Evolutionary conservation across 1,140 invertebrate species (phyloP).

Genomic region (Drosophila serrata): DNA sequence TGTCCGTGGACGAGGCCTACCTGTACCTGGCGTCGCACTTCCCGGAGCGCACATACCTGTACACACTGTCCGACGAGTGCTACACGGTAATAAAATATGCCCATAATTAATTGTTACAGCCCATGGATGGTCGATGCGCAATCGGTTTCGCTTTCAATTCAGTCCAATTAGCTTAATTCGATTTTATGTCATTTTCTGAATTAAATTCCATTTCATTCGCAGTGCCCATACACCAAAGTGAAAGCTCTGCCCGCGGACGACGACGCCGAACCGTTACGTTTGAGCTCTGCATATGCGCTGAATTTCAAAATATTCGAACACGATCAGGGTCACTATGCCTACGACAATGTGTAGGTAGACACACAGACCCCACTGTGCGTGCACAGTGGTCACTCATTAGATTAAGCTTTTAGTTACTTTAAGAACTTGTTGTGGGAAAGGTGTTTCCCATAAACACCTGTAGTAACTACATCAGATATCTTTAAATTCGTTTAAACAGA

Average conservation of each 20-base stretch:
- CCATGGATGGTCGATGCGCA: background rate
- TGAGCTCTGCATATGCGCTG: constrained; percentile 79
- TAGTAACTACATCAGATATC: too few species aligned
- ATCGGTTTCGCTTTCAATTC: constrained; percentile 35
- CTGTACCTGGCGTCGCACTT: constrained; percentile 56
- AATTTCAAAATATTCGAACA: constrained; percentile 84
- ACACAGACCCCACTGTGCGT: constrained; percentile 26
- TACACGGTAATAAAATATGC: constrained; percentile 57
- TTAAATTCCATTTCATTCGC: constrained; percentile 26
- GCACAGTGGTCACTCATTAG: background rate
- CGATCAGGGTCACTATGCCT: constrained; percentile 84
- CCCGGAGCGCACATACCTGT: constrained; percentile 52
- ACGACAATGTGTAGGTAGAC: constrained; percentile 87
- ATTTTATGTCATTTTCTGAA: constrained; percentile 23
- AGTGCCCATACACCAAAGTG: constrained; percentile 86
- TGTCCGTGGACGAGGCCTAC: constrained; percentile 76
- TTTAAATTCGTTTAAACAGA: too few species aligned
- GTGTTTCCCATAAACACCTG: background rate
- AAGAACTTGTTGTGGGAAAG: background rate
- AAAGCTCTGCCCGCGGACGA: constrained; percentile 65
- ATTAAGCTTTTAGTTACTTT: too few species aligned
- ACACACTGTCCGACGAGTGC: constrained; percentile 76
- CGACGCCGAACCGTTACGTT: constrained; percentile 67
- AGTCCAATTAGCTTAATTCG: constrained; percentile 40
- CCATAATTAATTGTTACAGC: constrained; percentile 1